phyloP scores from a whole-genome alignment of 1,140 invertebrate genomes.

The Euborellia annulipes region DNA sequence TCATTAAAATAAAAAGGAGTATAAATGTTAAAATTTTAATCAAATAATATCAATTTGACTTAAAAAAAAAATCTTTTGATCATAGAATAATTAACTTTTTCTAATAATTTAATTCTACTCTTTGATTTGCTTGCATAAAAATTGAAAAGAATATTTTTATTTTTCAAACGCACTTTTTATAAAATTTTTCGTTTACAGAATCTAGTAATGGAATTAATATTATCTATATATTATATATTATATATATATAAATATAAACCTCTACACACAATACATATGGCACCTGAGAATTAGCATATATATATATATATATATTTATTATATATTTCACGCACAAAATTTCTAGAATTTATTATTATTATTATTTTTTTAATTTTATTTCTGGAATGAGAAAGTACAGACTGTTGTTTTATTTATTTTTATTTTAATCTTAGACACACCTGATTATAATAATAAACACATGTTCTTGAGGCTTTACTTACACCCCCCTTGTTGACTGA shows the following conservation, averaged over 20 bases:
- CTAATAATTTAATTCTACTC: too few relatives aligned
- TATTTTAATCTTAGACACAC: neutral
- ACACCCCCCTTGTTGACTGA: neutral
- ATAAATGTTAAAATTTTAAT: too few relatives aligned
- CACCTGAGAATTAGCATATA: conserved; percentile 3
- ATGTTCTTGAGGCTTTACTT: neutral
- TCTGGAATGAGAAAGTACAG: conserved; percentile 2
- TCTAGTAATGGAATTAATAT: too few relatives aligned
- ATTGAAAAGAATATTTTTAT: too few relatives aligned
- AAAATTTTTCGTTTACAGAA: conserved; percentile 1
- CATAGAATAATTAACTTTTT: too few relatives aligned
- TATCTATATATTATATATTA: too few relatives aligned
- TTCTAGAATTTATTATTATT: conserved; percentile 2
- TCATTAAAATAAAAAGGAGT: too few relatives aligned
- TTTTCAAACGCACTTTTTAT: too few relatives aligned
- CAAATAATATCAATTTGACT: too few relatives aligned
- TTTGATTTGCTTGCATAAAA: too few relatives aligned
- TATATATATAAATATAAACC: too few relatives aligned
- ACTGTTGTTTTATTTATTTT: conserved; percentile 1
- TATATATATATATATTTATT: neutral
- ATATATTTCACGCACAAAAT: conserved; percentile 1
- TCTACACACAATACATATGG: neutral
- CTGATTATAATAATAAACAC: neutral
- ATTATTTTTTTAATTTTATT: conserved; percentile 5
- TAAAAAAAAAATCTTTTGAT: too few relatives aligned